A percentile compares a stretch with the other conserved stretches of the same genome.
phyloP scores from a whole-genome alignment of 1,140 invertebrate genomes.

The Conopomorpha cramerella region DNA sequence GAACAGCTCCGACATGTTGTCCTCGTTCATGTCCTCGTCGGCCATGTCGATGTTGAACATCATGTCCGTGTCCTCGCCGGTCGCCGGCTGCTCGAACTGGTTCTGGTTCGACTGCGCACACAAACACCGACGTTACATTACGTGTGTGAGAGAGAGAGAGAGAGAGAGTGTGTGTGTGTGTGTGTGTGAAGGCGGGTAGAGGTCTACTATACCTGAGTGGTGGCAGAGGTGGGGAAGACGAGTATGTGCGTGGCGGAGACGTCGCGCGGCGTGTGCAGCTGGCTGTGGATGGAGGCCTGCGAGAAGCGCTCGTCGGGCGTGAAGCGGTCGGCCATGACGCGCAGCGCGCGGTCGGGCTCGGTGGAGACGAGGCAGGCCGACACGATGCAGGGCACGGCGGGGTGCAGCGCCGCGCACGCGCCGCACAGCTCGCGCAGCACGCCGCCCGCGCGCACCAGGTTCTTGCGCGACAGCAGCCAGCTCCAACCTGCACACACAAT shows the following conservation, averaged over 20 bases:
- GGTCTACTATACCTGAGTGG: slow-evolving; percentile 75
- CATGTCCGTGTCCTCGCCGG: slow-evolving; percentile 75
- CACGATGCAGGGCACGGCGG: slow-evolving; percentile 84
- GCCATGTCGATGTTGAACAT: slow-evolving; percentile 72
- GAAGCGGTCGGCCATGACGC: slow-evolving; percentile 94
- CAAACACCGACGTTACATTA: too few relatives aligned
- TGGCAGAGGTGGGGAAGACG: slow-evolving; percentile 97
- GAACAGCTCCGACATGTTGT: slow-evolving; percentile 69
- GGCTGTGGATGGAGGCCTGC: slow-evolving; percentile 80
- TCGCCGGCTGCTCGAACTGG: slow-evolving; percentile 81
- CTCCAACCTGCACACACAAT: slow-evolving; percentile 75
- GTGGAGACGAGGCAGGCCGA: slow-evolving; percentile 97
- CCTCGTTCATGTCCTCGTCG: slow-evolving; percentile 75
- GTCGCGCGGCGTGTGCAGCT: slow-evolving; percentile 89
- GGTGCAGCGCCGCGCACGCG: slow-evolving; percentile 84
- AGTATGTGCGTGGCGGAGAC: slow-evolving; percentile 97
- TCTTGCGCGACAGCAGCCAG: slow-evolving; percentile 88
- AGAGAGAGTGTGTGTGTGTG: too few relatives aligned
- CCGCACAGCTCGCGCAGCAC: slow-evolving; percentile 89
- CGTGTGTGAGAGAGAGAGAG: too few relatives aligned
- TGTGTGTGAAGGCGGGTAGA: background rate
- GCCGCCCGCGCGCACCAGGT: slow-evolving; percentile 84
- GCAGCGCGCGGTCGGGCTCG: slow-evolving; percentile 91
- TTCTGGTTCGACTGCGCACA: slow-evolving; percentile 85
- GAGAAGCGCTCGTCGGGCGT: slow-evolving; percentile 91